Evolutionary conservation across 2,113 vertebrate species (phyloP).

Genomic region (Nymphicus hollandicus): DNA sequence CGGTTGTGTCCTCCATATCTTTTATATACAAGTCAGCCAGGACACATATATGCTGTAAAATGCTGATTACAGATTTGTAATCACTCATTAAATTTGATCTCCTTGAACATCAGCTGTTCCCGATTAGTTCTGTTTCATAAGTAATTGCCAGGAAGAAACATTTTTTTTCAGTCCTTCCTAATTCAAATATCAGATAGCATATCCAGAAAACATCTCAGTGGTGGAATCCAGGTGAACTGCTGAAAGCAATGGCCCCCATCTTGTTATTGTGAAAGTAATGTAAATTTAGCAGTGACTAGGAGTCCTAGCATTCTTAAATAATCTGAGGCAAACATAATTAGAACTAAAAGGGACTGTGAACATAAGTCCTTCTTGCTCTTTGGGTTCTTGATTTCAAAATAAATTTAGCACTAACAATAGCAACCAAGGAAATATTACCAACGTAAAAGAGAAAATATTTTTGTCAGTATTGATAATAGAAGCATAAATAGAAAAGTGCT

Average conservation of each 20-base stretch:
- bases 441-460: background rate
- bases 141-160: background rate
- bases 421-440: background rate
- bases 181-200: background rate
- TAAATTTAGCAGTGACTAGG: background rate
- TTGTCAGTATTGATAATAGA: background rate
- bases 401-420: background rate
- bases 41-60: background rate
- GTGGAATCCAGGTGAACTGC: background rate
- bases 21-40: background rate
- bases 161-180: background rate
- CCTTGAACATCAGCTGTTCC: background rate
- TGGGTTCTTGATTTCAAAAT: background rate
- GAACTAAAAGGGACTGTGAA: background rate
- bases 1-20: fast-evolving
- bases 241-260: background rate
- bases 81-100: background rate
- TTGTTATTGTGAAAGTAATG: background rate
- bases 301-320: background rate
- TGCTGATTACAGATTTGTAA: background rate
- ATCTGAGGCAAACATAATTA: background rate
- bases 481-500: background rate
- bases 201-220: background rate
- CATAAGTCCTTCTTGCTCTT: background rate
- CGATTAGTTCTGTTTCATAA: background rate